A percentile compares a stretch with the other conserved stretches of the same genome.
Conservation (phyloP, 2,113 vertebrate species). For the Daubentonia madagascariensis region DNA sequence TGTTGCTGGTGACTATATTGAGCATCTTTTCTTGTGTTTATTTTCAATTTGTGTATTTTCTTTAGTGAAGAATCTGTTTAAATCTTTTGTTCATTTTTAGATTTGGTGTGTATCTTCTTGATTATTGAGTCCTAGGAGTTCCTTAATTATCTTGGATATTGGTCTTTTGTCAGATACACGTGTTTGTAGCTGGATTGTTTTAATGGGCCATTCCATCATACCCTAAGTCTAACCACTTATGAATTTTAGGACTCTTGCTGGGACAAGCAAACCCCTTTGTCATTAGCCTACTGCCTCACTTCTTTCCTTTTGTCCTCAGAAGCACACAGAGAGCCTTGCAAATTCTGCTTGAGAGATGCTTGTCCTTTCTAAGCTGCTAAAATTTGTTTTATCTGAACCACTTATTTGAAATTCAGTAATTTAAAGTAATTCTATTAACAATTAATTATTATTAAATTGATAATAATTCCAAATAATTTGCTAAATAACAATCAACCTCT, state of each 20-base stretch:
- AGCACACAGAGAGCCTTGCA: not conserved
- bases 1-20: not conserved
- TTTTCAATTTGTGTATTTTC: not conserved
- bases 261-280: not conserved
- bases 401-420: not conserved
- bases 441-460: too few species aligned
- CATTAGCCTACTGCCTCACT: not conserved
- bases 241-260: not conserved
- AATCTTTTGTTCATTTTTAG: not conserved
- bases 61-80: not conserved
- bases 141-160: not conserved
- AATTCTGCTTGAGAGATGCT: not conserved
- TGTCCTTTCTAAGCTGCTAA: not conserved
- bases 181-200: not conserved
- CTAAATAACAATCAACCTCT: not conserved
- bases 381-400: not conserved
- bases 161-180: not conserved
- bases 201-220: not conserved
- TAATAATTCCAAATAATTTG: not conserved
- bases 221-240: not conserved
- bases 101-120: not conserved
- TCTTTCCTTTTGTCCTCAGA: not conserved
- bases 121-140: not conserved
- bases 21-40: not conserved
- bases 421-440: not conserved